A percentile compares a stretch with the other conserved stretches of the same genome.
Evolutionary conservation across 1,140 invertebrate species (phyloP).

Genomic region (Tetramorium simillimum): DNA sequence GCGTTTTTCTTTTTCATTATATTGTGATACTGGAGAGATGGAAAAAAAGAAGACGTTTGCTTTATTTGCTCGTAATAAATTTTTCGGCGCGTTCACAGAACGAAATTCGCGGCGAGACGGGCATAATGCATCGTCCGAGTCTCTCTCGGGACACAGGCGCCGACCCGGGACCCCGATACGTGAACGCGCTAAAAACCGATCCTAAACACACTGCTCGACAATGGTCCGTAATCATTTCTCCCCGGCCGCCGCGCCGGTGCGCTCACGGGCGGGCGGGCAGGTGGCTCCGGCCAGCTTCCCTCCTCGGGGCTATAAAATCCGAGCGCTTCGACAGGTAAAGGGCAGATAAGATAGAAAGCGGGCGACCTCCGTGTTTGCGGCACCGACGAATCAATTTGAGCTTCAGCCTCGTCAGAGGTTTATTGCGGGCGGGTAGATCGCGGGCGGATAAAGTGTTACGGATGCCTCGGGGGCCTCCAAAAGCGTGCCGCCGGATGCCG

Average conservation of each 20-base stretch:
- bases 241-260: background rate
- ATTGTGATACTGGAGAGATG: background rate
- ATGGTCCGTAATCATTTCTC: conserved; percentile 70
- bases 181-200: conserved; percentile 54
- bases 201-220: conserved; percentile 71
- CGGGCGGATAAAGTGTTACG: conserved; percentile 8
- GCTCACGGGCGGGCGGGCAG: conserved; percentile 49
- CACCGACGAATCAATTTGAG: conserved; percentile 67
- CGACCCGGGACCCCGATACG: conserved; percentile 14
- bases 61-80: conserved; percentile 19
- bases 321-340: conserved; percentile 57
- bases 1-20: background rate
- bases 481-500: conserved; percentile 14
- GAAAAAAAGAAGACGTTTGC: background rate
- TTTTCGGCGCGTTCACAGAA: conserved; percentile 21
- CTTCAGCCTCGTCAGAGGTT: conserved; percentile 64
- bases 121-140: background rate
- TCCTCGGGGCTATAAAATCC: conserved; percentile 61
- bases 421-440: conserved; percentile 63
- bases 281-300: conserved; percentile 45
- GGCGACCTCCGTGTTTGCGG: conserved; percentile 68
- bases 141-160: background rate
- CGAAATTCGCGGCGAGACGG: conserved; percentile 6
- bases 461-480: background rate
- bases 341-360: conserved; percentile 59